phyloP scores from a whole-genome alignment of 1,140 invertebrate species.

The Bathynomus jamesi region DNA sequence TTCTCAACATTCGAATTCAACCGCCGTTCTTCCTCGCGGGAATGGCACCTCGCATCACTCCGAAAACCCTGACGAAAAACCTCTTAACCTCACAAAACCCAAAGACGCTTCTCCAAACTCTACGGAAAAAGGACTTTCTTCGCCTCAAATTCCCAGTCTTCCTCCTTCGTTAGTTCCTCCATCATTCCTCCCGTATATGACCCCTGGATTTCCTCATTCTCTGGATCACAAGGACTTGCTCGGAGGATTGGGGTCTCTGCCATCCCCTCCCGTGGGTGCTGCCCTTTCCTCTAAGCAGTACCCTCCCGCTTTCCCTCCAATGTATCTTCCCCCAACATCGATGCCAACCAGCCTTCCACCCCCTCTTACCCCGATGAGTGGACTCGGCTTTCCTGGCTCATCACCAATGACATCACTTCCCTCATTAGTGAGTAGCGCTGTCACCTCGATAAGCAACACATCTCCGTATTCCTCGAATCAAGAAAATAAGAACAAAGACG shows the following conservation, averaged over 20 bases:
- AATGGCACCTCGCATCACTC: slow-evolving; percentile 3
- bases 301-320: slow-evolving; percentile 40
- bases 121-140: slow-evolving; percentile 21
- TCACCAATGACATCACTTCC: slow-evolving; percentile 35
- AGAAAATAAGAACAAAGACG: slow-evolving; percentile 23
- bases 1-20: slow-evolving; percentile 15
- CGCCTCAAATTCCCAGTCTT: slow-evolving; percentile 22
- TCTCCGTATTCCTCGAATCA: slow-evolving; percentile 31
- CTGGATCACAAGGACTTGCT: slow-evolving; percentile 37
- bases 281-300: slow-evolving; percentile 28
- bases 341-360: slow-evolving; percentile 36
- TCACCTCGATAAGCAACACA: slow-evolving; percentile 41
- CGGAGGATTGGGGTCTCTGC: slow-evolving; percentile 40
- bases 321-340: slow-evolving; percentile 38
- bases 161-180: slow-evolving; percentile 28
- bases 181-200: slow-evolving; percentile 35
- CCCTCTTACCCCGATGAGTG: slow-evolving; percentile 28
- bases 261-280: slow-evolving; percentile 39
- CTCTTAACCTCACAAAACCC: slow-evolving; percentile 80
- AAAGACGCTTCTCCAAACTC: slow-evolving; percentile 47
- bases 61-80: slow-evolving; percentile 53
- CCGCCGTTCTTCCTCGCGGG: too few relatives aligned
- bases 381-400: slow-evolving; percentile 21
- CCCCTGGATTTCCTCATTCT: slow-evolving; percentile 26
- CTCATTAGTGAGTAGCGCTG: slow-evolving; percentile 26